phyloP scores from a whole-genome alignment of 2,888 invertebrate species.

The Octodonta nipae region DNA sequence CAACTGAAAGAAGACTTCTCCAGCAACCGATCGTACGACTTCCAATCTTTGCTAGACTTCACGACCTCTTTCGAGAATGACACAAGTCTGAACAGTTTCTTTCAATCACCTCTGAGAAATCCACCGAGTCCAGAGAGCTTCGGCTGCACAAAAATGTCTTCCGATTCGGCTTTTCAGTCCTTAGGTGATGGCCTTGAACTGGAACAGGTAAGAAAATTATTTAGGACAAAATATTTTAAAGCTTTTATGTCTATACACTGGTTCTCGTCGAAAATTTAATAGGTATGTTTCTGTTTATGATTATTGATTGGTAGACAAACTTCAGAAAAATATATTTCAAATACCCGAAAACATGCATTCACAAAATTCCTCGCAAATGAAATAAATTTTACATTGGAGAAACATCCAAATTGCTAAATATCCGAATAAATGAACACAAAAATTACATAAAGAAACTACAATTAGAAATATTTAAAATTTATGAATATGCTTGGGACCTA shows the following conservation, averaged over 20 bases:
- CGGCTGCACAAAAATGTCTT: slow-evolving; percentile 36
- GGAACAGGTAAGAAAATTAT: slow-evolving; percentile 23
- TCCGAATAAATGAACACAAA: too few species aligned
- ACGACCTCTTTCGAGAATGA: slow-evolving; percentile 24
- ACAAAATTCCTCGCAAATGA: too few species aligned
- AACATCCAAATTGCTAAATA: too few species aligned
- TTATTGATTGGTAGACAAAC: too few species aligned
- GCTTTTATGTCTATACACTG: background rate
- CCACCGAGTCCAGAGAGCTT: slow-evolving; percentile 46
- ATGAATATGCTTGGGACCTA: too few species aligned
- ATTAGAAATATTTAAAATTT: too few species aligned
- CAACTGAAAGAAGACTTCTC: slow-evolving; percentile 15
- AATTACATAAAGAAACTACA: too few species aligned
- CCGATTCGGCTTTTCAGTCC: slow-evolving; percentile 44
- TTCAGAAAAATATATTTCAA: too few species aligned
- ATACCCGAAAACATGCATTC: too few species aligned
- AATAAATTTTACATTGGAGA: too few species aligned
- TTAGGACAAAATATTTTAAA: background rate
- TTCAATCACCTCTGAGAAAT: slow-evolving; percentile 21
- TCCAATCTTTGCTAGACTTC: slow-evolving; percentile 29
- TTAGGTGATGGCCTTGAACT: slow-evolving; percentile 32
- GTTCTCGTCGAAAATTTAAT: too few species aligned
- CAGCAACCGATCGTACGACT: slow-evolving; percentile 14
- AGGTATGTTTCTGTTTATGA: too few species aligned
- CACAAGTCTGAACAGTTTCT: slow-evolving; percentile 21